Base-by-base conservation (phyloP, 2,888 invertebrate genomes). In the Notodonta dromedarius region DNA sequence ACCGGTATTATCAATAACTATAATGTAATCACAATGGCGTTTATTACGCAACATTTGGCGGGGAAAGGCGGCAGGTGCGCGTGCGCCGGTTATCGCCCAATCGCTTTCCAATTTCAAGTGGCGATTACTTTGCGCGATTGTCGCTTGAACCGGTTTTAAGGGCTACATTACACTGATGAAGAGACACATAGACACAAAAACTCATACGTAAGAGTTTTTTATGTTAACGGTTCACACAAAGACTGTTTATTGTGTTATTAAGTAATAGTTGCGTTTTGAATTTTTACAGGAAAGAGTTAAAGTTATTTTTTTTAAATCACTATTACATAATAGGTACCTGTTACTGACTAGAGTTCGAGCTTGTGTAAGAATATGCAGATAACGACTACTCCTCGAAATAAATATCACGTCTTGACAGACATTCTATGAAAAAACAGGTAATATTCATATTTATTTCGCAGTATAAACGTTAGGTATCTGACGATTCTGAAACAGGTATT, bases 51-150 rank as follows among this genome's bases (percentile, higher is more conserved):
- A 77, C 42, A 66, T 62, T 69, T 69, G 65, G 64, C 65, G 76
- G 74, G 56, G 79, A 77, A 78, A 78, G 79, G 79, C 62, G 59
- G 56, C 77, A 78, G 78, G 78, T 78, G 77, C 67, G 71, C 68
- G 57, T 35, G 67, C 70, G 68, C 39, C 55, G 64, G 63, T 70
- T 69, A 72, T 71, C 73, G 63, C 61, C 67, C 65, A 69, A 75
- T 70, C 66, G 68, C 78, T 78, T 78, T 78, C 78, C 74, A 78
- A 73, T 78, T 76, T 70, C 60, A 53, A 64, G 51, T 56, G 44
- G 16, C 54, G 54, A 39, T 56, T 56, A 56, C n/a, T 44, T 9
- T 7, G 44, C 24, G 56, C 44, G 44, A 56, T 56, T 56, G 56
- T 56, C 42, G 44, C 44, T 14, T 13, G 16, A 7, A 44, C 56